Conservation (phyloP, 2,797 vertebrate species). For the Sandelia bainsii region DNA sequence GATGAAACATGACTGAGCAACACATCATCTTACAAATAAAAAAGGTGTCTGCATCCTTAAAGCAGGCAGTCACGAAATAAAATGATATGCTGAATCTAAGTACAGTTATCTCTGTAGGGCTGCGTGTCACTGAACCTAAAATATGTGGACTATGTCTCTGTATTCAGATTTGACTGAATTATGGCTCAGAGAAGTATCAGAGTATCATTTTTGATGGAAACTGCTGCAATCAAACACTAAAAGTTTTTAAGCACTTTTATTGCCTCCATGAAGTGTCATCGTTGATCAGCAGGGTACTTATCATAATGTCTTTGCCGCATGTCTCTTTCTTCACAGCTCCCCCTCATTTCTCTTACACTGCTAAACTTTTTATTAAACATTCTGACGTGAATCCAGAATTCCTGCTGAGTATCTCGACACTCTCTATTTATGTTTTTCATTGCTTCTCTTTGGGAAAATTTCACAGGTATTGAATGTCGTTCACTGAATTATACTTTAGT, state of each 20-base stretch:
- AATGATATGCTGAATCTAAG: too few relatives aligned
- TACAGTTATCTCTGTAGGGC: not conserved
- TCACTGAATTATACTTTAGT: not conserved
- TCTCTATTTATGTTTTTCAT: conserved; percentile 2
- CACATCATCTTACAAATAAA: too few relatives aligned
- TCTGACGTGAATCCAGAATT: not conserved
- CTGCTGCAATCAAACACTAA: not conserved
- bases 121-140: not conserved
- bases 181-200: not conserved
- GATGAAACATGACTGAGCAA: not conserved
- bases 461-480: conserved; percentile 1
- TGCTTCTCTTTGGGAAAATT: conserved; percentile 33
- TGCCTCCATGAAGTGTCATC: not conserved
- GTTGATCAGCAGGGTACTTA: not conserved
- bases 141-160: not conserved
- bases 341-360: not conserved
- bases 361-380: not conserved
- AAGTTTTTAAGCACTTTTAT: not conserved
- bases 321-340: not conserved
- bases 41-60: too few relatives aligned
- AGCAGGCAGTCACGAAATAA: too few relatives aligned
- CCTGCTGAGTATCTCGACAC: conserved; percentile 1
- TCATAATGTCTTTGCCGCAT: not conserved
- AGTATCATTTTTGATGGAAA: not conserved
- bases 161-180: not conserved